These are phyloP conservation scores for Syncerus caffer DNA, from an alignment of 2,797 vertebrate genomes.

Conservation along the genomic window DNA sequence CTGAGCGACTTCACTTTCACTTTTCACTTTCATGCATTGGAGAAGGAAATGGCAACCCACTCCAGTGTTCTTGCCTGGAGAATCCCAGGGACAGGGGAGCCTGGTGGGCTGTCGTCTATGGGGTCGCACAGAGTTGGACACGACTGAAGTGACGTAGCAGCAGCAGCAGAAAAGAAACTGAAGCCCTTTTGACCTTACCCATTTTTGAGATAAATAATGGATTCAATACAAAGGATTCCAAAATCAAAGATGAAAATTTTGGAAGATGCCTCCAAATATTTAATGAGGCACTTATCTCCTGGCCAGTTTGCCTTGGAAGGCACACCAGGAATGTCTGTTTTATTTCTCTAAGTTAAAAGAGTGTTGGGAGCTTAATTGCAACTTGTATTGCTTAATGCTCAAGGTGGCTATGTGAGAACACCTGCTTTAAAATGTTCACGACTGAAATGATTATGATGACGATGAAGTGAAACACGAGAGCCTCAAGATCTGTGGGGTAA, in stretches of 20 bases:
- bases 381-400: slow-evolving; percentile 3
- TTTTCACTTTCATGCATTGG: too few relatives aligned
- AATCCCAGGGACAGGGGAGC: too few relatives aligned
- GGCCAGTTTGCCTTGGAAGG: neutral
- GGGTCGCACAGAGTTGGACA: too few relatives aligned
- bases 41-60: too few relatives aligned
- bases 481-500: neutral
- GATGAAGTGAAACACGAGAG: neutral
- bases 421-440: neutral
- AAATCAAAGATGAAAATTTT: neutral
- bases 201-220: neutral
- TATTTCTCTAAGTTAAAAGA: slow-evolving; percentile 16
- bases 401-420: neutral
- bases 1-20: too few relatives aligned
- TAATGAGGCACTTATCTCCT: neutral
- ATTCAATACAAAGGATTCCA: neutral
- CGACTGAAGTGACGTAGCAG: too few relatives aligned
- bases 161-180: neutral
- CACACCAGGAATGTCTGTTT: neutral
- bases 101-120: too few relatives aligned
- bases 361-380: neutral
- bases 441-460: neutral
- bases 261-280: neutral
- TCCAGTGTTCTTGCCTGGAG: too few relatives aligned
- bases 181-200: neutral